Evolutionary conservation across 2,797 vertebrate genomes (phyloP).

Genomic region (Pygocentrus nattereri): DNA sequence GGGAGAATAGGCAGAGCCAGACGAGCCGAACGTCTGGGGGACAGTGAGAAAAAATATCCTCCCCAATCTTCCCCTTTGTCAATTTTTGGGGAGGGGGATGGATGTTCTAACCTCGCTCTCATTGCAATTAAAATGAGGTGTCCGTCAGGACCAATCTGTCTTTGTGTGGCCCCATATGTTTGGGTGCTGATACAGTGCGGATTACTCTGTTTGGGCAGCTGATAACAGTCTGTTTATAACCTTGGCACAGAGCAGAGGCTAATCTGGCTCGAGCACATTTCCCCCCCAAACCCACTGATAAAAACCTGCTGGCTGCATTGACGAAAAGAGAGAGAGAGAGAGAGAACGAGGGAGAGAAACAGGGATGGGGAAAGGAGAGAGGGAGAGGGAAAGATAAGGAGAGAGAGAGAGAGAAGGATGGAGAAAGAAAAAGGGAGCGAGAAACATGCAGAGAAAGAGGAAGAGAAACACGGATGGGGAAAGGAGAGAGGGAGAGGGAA

Average conservation of each 20-base stretch:
- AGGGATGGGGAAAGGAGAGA: constrained; percentile 72
- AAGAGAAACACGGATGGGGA: background rate
- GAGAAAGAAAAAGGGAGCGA: background rate
- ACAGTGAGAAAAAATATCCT: constrained; percentile 40
- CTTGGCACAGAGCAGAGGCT: constrained; percentile 94
- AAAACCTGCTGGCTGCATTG: constrained; percentile 79
- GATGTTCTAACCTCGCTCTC: constrained; percentile 80
- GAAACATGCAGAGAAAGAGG: background rate
- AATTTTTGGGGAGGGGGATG: constrained; percentile 14
- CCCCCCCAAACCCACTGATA: constrained; percentile 85
- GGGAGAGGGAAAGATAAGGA: constrained; percentile 33
- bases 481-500: background rate
- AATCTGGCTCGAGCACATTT: constrained; percentile 98
- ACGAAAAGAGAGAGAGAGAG: constrained; percentile 73
- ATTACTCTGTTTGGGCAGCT: constrained; percentile 97
- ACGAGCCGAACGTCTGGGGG: background rate
- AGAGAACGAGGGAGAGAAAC: constrained; percentile 75
- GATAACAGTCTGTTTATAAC: constrained; percentile 99
- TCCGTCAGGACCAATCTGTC: constrained; percentile 94
- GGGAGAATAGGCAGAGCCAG: constrained; percentile 12
- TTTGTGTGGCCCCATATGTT: constrained; percentile 99
- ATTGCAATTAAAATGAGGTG: constrained; percentile 98
- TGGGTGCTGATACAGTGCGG: constrained; percentile 96
- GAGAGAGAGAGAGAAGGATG: background rate
- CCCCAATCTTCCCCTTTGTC: constrained; percentile 23